phyloP scores from a whole-genome alignment of 2,888 invertebrate genomes.

The Hedychridium roseum region DNA sequence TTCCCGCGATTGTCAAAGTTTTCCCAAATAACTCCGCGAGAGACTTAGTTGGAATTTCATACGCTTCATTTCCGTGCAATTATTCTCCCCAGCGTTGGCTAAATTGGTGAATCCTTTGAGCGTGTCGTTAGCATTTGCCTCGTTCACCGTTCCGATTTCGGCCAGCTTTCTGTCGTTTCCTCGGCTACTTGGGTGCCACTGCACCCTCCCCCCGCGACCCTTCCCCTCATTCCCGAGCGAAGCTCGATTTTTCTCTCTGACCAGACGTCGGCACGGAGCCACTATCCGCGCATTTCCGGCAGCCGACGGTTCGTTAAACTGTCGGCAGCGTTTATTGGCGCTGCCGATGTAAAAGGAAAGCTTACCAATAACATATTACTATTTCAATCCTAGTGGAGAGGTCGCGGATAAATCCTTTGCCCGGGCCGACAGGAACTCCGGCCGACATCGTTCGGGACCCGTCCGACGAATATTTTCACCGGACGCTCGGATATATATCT shows the following conservation, averaged over 20 bases:
- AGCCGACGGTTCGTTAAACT: slow-evolving; percentile 59
- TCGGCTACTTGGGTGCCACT: neutral
- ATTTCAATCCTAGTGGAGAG: slow-evolving; percentile 51
- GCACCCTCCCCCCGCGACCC: neutral
- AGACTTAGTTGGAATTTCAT: too few relatives aligned
- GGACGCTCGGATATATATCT: too few relatives aligned
- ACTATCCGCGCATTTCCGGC: neutral
- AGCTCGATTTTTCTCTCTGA: slow-evolving; percentile 16
- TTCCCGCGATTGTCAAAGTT: too few relatives aligned
- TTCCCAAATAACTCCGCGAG: too few relatives aligned
- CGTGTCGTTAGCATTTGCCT: too few relatives aligned
- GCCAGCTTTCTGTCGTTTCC: too few relatives aligned
- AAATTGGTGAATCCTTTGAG: too few relatives aligned
- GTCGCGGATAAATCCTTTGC: slow-evolving; percentile 40
- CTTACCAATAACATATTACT: slow-evolving; percentile 59
- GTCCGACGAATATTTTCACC: slow-evolving; percentile 7
- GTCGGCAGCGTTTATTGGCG: slow-evolving; percentile 59
- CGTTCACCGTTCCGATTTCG: neutral
- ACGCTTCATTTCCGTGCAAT: too few relatives aligned
- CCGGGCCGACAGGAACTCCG: slow-evolving; percentile 16
- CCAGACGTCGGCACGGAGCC: slow-evolving; percentile 14
- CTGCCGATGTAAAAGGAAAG: slow-evolving; percentile 51
- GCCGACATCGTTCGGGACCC: slow-evolving; percentile 22
- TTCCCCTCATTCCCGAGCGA: neutral
- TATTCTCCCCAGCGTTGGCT: too few relatives aligned